Base-by-base conservation (phyloP, 2,888 invertebrate genomes). In the Melikaiella ostensackeni region DNA sequence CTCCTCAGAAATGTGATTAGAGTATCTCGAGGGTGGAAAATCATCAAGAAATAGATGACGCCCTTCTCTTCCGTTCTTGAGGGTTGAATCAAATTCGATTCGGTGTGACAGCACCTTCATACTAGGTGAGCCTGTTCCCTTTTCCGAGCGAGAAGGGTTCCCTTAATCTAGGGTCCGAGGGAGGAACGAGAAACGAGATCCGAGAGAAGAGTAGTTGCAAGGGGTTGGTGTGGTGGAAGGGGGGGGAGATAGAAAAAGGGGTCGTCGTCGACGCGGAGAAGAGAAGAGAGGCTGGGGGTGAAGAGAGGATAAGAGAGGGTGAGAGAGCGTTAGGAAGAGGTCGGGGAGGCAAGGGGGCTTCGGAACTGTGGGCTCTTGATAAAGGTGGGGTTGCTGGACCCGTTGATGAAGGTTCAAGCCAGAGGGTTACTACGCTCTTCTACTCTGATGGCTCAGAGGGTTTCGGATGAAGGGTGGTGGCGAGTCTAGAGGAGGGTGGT, bases 351-450 rank as follows among this genome's bases (percentile, higher is more conserved):
- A 63, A 80, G 77, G 83, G 84, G 80, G 81, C 50, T 79, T 80
- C 81, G 85, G 85, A 84, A 85, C 88, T 85, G 86, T 87, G 88
- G 86, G 88, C 88, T 88, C 88, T 88, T 88, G 89, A 89, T 88
- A 89, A 89, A 89, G 88, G 88, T 90, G 89, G 89, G 89, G 90
- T 90, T 85, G 81, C 81, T 87, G 87, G 90, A 91, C 89, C 91
- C 90, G 90, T 89, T 91, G 91, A 91, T 91, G 91, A 91, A 91
- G 91, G 91, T 91, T 91, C 90, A 90, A 88, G 86, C 88, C 86
- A 88, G 89, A 89, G 91, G 90, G 89, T 90, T 89, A 88, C 89
- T 88, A 84, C 85, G 88, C 88, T 90, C 90, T 90, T 90, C 89
- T 89, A 89, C 89, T 86, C 89, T 87, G 90, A 89, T 90, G 90